Base-by-base conservation (phyloP, 2,888 invertebrate species). In the Limulus polyphemus region DNA sequence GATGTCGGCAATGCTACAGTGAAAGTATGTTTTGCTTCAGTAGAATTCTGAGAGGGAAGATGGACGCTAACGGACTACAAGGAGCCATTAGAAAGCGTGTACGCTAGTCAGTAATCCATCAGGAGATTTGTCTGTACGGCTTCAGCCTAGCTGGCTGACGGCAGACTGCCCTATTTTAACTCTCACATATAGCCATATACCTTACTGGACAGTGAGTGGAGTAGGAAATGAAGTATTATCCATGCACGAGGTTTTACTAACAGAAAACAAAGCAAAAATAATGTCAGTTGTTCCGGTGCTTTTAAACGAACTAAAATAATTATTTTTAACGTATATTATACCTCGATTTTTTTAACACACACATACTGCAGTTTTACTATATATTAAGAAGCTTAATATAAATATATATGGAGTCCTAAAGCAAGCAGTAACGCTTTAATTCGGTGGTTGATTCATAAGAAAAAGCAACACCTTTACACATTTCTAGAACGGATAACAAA, bases 71-170 rank as follows among this genome's bases (percentile, higher is more conserved):
- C 7, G 56, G 60, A 60, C 60, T 49, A 49, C 48, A 56, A 55
- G 60, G 60, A 60, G 60, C 60, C 56, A 60, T 60, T 60, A 60
- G 60, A 14, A 32, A 47, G 60, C 49, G 60, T 32, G 49, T 13
- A 48, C 55, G 49, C 56, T 51, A 50, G 49, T 56, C 60, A 55
- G 56, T 56, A 56, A 60, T 60, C 60, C 60, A 60, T 60, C 60
- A 60, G 60, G 12, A 51, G 56, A 56, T 56, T 60, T 60, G 60
- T 14, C 52, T 52, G 52, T 32, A 32, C 32, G 32, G 7, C 5
- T 32, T 32, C 32, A 32, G 3, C 32, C 32, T 32, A 17, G 13
- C 52, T 17, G 52, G 52, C 13, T 16, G 17, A 14, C 52, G 14
- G 17, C 14, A 16, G 52, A 17, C 52, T 17, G 17, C 14, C 52